phyloP scores from a whole-genome alignment of 1,140 invertebrate species.

The Leptopilina clavipes region DNA sequence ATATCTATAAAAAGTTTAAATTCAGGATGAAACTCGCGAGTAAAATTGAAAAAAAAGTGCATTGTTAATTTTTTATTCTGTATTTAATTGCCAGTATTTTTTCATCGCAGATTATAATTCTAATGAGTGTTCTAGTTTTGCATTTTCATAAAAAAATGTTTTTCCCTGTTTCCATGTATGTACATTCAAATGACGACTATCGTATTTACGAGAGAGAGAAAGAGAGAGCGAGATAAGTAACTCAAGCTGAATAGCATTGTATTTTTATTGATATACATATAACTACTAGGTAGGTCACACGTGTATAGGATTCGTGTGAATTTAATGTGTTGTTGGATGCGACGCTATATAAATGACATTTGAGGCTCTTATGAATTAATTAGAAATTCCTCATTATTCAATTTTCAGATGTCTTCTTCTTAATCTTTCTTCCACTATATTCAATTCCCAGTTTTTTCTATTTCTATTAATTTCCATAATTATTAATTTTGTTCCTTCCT shows the following conservation, averaged over 20 bases:
- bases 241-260: background rate
- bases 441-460: too few species aligned
- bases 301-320: constrained; percentile 26
- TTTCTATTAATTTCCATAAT: too few species aligned
- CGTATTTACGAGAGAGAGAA: background rate
- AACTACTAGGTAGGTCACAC: constrained; percentile 22
- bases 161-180: background rate
- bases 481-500: too few species aligned
- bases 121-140: background rate
- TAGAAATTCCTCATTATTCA: constrained; percentile 5
- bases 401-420: constrained; percentile 23
- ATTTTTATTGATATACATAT: constrained; percentile 16
- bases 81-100: constrained; percentile 18
- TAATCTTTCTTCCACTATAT: background rate
- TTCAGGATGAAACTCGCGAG: background rate
- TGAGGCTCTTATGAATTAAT: constrained; percentile 27
- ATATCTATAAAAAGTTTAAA: constrained; percentile 4
- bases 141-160: constrained; percentile 6
- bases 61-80: constrained; percentile 1
- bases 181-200: constrained; percentile 16
- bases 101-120: background rate
- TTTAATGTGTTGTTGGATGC: constrained; percentile 24
- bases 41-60: background rate
- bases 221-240: constrained; percentile 18
- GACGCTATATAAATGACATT: background rate